phyloP scores from a whole-genome alignment of 2,797 vertebrate species.

The Thamnophis elegans region DNA sequence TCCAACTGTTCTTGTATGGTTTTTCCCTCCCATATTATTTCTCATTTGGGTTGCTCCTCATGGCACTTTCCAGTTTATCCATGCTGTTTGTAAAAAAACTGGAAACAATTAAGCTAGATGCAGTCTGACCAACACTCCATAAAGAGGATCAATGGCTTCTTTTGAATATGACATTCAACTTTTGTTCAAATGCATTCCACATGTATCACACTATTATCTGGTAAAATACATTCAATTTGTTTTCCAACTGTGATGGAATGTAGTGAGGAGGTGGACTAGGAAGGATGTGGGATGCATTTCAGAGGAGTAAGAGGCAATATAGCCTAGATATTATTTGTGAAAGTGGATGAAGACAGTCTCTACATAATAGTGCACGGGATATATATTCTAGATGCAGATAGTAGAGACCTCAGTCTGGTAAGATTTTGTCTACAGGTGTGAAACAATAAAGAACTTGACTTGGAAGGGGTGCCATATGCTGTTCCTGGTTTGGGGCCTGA shows the following conservation, averaged over 20 bases:
- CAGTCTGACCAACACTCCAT: not conserved
- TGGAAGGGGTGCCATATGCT: not conserved
- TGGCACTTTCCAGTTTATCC: not conserved
- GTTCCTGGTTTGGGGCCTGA: not conserved
- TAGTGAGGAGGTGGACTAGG: not conserved
- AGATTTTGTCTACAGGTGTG: not conserved
- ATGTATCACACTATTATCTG: not conserved
- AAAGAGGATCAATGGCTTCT: not conserved
- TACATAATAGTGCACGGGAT: not conserved
- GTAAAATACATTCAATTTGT: not conserved
- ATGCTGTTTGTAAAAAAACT: not conserved
- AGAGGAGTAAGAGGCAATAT: not conserved
- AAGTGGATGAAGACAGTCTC: not conserved
- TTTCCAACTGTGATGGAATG: not conserved
- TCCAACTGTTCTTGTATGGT: not conserved
- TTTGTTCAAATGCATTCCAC: not conserved
- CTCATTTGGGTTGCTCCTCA: not conserved
- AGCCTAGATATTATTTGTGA: not conserved
- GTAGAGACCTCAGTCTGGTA: not conserved
- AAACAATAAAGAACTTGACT: not conserved
- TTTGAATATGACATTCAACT: not conserved
- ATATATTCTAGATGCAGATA: not conserved
- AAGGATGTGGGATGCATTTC: not conserved
- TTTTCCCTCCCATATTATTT: not conserved
- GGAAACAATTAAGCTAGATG: not conserved